phyloP scores from a whole-genome alignment of 2,888 invertebrate species.

The Cataglyphis cursor region DNA sequence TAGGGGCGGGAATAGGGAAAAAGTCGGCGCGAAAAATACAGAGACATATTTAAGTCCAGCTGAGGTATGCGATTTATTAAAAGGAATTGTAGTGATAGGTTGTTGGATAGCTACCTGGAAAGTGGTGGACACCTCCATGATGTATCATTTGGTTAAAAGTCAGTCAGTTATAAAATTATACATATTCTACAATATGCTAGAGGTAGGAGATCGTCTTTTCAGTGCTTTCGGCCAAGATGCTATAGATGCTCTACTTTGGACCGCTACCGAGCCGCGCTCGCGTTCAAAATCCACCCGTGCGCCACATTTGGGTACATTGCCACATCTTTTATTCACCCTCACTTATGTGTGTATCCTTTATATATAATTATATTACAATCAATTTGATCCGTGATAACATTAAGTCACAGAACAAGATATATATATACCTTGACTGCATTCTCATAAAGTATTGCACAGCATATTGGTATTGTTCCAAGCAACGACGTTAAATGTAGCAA shows the following conservation, averaged over 20 bases:
- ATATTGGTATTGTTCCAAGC: slow-evolving; percentile 97
- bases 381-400: not conserved
- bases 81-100: slow-evolving; percentile 94
- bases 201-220: slow-evolving; percentile 98
- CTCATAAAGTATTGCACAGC: slow-evolving; percentile 92
- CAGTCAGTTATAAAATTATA: slow-evolving; percentile 99
- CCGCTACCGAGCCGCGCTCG: slow-evolving; percentile 97
- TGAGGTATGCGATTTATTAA: slow-evolving; percentile 98
- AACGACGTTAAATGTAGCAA: slow-evolving; percentile 99
- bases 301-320: slow-evolving; percentile 94
- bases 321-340: slow-evolving; percentile 96
- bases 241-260: slow-evolving; percentile 99
- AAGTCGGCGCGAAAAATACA: not conserved
- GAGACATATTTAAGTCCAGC: slow-evolving; percentile 90
- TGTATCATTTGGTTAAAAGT: slow-evolving; percentile 98
- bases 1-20: slow-evolving; percentile 48
- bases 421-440: slow-evolving; percentile 63
- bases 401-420: not conserved
- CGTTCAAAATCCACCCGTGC: slow-evolving; percentile 85
- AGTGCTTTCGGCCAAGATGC: slow-evolving; percentile 99
- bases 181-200: slow-evolving; percentile 99
- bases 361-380: slow-evolving; percentile 5
- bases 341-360: slow-evolving; percentile 98
- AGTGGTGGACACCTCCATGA: slow-evolving; percentile 98
- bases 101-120: slow-evolving; percentile 95